Evolutionary conservation across 2,113 vertebrate genomes (phyloP).

Genomic region (Chaetodon auriga): DNA sequence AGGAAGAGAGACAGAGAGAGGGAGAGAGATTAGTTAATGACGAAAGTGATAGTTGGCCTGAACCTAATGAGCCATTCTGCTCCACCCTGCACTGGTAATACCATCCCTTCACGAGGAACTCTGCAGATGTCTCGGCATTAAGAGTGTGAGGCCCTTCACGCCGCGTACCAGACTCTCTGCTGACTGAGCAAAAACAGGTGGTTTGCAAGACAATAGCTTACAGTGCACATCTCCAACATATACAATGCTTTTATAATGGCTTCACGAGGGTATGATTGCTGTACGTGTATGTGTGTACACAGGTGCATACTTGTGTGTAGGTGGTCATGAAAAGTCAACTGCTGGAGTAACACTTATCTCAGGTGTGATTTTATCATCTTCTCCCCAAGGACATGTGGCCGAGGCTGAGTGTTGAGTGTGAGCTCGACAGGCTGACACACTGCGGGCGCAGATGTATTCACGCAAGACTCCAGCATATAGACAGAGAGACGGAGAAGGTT

Average conservation of each 20-base stretch:
- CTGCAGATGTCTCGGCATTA: constrained; percentile 22
- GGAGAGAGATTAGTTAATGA: constrained; percentile 64
- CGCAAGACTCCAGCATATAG: constrained; percentile 1
- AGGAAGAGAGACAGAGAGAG: constrained; percentile 26
- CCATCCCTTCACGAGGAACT: constrained; percentile 44
- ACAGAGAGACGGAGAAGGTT: constrained; percentile 43
- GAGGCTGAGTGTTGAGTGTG: constrained; percentile 32
- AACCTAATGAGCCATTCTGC: constrained; percentile 67
- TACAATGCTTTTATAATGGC: constrained; percentile 5
- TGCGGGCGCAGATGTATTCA: constrained; percentile 31
- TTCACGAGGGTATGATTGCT: constrained; percentile 40
- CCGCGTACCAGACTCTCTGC: background rate
- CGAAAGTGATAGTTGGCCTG: constrained; percentile 69
- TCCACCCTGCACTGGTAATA: constrained; percentile 30
- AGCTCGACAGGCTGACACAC: constrained; percentile 14
- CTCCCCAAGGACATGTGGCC: constrained; percentile 56
- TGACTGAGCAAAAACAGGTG: background rate
- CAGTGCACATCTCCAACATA: constrained; percentile 13
- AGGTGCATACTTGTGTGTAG: constrained; percentile 39
- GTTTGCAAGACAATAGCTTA: background rate
- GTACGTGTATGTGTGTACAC: constrained; percentile 35
- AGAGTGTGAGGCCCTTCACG: background rate
- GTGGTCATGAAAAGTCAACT: constrained; percentile 58
- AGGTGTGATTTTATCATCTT: constrained; percentile 72
- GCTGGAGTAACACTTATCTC: constrained; percentile 71